phyloP scores from a whole-genome alignment of 2,113 vertebrate species.

The Anser brachyrhynchus region DNA sequence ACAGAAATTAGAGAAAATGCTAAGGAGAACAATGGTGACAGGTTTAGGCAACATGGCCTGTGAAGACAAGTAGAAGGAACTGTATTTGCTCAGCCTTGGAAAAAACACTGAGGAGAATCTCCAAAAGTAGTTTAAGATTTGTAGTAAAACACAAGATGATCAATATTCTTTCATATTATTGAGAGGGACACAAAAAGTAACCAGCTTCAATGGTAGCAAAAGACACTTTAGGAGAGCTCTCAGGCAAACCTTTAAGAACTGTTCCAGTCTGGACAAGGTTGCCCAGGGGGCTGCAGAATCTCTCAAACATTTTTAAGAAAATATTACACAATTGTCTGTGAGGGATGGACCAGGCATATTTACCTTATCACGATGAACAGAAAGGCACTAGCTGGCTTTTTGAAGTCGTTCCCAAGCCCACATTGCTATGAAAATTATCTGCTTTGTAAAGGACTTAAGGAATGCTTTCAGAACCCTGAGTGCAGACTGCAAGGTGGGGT shows the following conservation, averaged over 20 bases:
- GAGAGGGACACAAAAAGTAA: not conserved
- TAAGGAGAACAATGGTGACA: not conserved
- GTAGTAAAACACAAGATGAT: not conserved
- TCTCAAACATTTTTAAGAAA: not conserved
- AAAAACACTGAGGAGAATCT: not conserved
- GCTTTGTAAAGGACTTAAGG: not conserved
- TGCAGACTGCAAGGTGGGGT: fast-evolving
- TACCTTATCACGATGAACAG: not conserved
- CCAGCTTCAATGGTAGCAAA: not conserved
- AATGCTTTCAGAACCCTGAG: not conserved
- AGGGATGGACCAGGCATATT: not conserved
- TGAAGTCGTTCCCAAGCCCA: not conserved
- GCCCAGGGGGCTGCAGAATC: not conserved
- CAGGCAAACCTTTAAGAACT: not conserved
- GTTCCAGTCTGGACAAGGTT: not conserved
- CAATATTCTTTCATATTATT: not conserved
- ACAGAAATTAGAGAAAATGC: not conserved
- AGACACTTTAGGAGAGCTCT: not conserved
- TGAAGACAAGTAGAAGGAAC: not conserved
- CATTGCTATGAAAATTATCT: not conserved
- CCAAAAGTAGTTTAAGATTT: not conserved
- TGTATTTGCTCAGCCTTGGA: not conserved
- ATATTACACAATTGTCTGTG: not conserved
- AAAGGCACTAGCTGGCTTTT: not conserved
- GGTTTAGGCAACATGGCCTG: not conserved